These are phyloP conservation scores for Sebastiscus albofasciatus DNA, from an alignment of 2,797 vertebrate species.

Conservation along the genomic window DNA sequence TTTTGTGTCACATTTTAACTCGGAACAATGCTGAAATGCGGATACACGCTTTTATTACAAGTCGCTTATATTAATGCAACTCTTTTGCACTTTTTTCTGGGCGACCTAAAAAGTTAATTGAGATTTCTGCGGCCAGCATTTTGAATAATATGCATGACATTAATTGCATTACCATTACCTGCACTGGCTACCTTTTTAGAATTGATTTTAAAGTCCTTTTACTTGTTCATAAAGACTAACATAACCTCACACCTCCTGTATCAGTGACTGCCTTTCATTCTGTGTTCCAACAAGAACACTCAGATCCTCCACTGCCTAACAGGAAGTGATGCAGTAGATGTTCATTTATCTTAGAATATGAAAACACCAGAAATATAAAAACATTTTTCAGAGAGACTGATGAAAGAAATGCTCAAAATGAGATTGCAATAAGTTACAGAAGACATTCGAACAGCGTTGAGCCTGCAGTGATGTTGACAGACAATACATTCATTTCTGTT, in stretches of 20 bases:
- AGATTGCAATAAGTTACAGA: not conserved
- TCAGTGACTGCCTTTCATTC: not conserved
- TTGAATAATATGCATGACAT: not conserved
- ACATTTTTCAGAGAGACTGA: not conserved
- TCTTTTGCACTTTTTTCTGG: not conserved
- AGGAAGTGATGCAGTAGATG: not conserved
- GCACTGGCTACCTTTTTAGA: not conserved
- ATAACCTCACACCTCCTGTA: not conserved
- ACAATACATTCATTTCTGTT: not conserved
- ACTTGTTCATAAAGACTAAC: not conserved
- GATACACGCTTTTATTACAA: not conserved
- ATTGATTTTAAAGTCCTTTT: not conserved
- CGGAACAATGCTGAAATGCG: not conserved
- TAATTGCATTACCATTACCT: not conserved
- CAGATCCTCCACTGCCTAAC: not conserved
- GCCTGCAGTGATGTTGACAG: not conserved
- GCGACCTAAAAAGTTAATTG: not conserved
- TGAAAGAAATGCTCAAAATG: not conserved
- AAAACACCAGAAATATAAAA: not conserved
- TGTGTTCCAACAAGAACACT: not conserved
- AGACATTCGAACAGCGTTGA: not conserved
- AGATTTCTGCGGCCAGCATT: not conserved
- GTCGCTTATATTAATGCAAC: not conserved
- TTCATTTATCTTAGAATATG: not conserved
- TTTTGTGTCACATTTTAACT: not conserved